These are phyloP conservation scores for Erinaceus europaeus DNA, from an alignment of 2,113 vertebrate genomes.

Conservation along the genomic window DNA sequence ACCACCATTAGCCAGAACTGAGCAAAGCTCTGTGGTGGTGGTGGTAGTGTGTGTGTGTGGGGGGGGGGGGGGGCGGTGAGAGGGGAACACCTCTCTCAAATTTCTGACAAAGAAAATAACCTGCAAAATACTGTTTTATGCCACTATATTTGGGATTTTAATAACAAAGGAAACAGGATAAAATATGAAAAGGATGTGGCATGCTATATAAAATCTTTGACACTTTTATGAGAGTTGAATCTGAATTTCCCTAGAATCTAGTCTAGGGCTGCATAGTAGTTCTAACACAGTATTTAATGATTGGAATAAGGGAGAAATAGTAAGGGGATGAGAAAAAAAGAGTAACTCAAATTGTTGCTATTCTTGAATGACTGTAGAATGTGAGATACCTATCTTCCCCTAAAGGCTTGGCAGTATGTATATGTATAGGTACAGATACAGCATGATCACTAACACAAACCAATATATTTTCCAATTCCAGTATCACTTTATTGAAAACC, in stretches of 20 bases:
- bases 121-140: background rate
- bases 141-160: background rate
- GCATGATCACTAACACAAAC: no score
- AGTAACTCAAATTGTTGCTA: background rate
- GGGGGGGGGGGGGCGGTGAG: no score
- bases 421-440: no score
- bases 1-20: no score
- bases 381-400: background rate
- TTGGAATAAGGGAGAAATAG: background rate
- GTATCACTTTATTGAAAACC: no score
- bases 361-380: conserved; percentile 7
- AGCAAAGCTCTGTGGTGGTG: no score
- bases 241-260: background rate
- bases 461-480: no score
- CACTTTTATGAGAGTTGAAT: background rate
- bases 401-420: no score
- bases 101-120: conserved; percentile 6
- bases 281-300: background rate
- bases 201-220: background rate
- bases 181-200: background rate
- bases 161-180: background rate
- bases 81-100: background rate
- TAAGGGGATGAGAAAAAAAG: background rate
- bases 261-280: background rate
- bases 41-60: no score